phyloP scores from a whole-genome alignment of 92 coral and sea anemone species.

The Hydrozoanthus gracilis region DNA sequence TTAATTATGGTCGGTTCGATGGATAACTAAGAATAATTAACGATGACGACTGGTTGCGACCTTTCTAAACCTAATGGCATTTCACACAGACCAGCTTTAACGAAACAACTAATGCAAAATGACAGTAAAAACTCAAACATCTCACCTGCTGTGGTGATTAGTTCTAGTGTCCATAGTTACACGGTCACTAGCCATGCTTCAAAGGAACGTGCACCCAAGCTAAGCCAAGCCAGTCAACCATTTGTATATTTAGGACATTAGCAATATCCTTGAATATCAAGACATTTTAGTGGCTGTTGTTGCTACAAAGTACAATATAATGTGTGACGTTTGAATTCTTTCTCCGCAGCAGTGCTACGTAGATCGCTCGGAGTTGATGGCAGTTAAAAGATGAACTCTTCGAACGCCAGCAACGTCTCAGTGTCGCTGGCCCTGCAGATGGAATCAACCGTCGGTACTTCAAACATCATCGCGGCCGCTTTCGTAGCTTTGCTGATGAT shows the following conservation, averaged over 20 bases:
- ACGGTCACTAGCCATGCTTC: not conserved
- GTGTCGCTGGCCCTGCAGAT: slow-evolving; percentile 32
- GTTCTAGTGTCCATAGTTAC: not conserved
- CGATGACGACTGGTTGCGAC: not conserved
- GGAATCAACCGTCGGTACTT: slow-evolving; percentile 43
- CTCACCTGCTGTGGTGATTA: not conserved
- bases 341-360: slow-evolving; percentile 3
- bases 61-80: too few species aligned
- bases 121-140: not conserved
- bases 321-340: slow-evolving; percentile 5
- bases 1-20: not conserved
- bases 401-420: slow-evolving; percentile 1
- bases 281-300: not conserved
- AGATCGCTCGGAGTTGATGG: not conserved
- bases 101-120: too few species aligned
- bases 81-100: too few species aligned
- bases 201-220: not conserved
- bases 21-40: not conserved
- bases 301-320: not conserved
- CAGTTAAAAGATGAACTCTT: slow-evolving; percentile 9
- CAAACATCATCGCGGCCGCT: slow-evolving; percentile 75
- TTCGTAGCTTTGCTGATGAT: slow-evolving; percentile 80
- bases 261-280: not conserved
- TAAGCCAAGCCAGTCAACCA: not conserved
- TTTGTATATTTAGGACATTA: not conserved